Evolutionary conservation across 2,113 vertebrate species (phyloP).

Genomic region (Rutilus rutilus): DNA sequence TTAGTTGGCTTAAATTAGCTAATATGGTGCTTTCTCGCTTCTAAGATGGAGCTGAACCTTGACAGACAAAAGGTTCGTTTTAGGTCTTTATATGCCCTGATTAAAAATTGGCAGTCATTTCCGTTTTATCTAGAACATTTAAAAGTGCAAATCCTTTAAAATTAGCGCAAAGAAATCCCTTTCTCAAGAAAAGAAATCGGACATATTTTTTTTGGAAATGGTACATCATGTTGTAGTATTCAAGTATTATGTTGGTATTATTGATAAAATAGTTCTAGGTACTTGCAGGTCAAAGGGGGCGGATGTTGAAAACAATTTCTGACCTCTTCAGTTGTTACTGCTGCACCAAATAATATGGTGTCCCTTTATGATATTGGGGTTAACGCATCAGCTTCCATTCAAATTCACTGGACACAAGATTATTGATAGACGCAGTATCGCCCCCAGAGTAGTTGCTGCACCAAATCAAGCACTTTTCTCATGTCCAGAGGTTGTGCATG

Average conservation of each 20-base stretch:
- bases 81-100: not conserved
- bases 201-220: not conserved
- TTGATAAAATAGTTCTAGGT: conserved; percentile 12
- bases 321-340: not conserved
- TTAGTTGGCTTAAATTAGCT: conserved; percentile 15
- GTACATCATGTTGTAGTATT: conserved; percentile 39
- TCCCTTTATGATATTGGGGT: not conserved
- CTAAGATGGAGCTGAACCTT: conserved; percentile 23
- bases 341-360: not conserved
- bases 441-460: conserved; percentile 67
- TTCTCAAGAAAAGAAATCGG: not conserved
- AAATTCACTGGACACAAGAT: not conserved
- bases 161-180: not conserved
- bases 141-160: conserved; percentile 15
- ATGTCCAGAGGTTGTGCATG: conserved; percentile 55
- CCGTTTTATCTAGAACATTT: not conserved
- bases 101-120: not conserved
- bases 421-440: not conserved
- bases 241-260: not conserved
- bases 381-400: not conserved
- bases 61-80: conserved; percentile 30
- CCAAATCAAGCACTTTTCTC: conserved; percentile 78
- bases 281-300: conserved; percentile 22
- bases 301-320: not conserved
- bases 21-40: conserved; percentile 23